A percentile compares a stretch with the other conserved stretches of the same genome.
Evolutionary conservation across 2,888 invertebrate genomes (phyloP).

Genomic region (Cheilosia soror): DNA sequence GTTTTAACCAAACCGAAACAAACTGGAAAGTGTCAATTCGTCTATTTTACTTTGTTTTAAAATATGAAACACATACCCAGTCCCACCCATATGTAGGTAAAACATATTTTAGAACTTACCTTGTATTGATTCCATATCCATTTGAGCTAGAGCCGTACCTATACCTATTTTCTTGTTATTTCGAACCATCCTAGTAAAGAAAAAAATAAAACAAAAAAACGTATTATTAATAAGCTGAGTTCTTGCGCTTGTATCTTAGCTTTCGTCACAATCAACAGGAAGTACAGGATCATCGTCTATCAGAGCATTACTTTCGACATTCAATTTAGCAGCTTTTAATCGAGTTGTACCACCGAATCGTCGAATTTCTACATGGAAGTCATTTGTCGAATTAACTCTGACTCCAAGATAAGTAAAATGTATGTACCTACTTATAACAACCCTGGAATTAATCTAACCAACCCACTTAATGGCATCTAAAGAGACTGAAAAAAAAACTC

Average conservation of each 20-base stretch:
- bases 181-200: not conserved
- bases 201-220: not conserved
- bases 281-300: conserved; percentile 36
- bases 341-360: conserved; percentile 48
- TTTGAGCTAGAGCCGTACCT: too few species aligned
- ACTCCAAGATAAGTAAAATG: conserved; percentile 39
- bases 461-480: not conserved
- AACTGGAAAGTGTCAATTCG: too few species aligned
- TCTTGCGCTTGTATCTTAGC: conserved; percentile 32
- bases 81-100: too few species aligned
- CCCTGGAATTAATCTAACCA: not conserved
- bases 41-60: too few species aligned
- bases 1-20: too few species aligned
- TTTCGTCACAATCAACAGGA: conserved; percentile 23
- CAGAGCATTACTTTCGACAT: conserved; percentile 56
- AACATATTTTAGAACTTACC: too few species aligned
- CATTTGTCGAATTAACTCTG: conserved; percentile 53
- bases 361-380: conserved; percentile 50
- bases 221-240: not conserved
- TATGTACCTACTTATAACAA: not conserved
- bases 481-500: not conserved
- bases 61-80: too few species aligned
- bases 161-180: not conserved
- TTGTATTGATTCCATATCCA: too few species aligned
- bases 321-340: conserved; percentile 51